Evolutionary conservation across 2,888 invertebrate genomes (phyloP), one percentile per base, ranked within the genome.

Genomic region (Cylloceria caligata): DNA sequence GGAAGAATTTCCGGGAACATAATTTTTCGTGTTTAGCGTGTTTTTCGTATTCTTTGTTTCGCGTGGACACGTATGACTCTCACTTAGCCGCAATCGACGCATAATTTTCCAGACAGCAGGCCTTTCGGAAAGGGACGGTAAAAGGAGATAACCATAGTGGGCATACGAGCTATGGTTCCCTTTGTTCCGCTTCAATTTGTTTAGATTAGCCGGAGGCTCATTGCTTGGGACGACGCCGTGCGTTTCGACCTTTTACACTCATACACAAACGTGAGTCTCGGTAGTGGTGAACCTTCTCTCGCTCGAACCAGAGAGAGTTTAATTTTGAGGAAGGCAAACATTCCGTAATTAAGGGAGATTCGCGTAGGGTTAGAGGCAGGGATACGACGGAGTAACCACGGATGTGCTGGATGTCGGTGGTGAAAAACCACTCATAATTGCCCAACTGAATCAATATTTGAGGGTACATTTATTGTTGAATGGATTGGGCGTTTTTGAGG

Each of bases 311-410:
- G 13, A 74, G 39, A 36, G 84, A 87, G 88, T 89, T 89, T 90
- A 89, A 90, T 90, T 89, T 90, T 89, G 89, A 89, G 89, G 87
- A 89, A 89, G 84, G 88, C 89, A 89, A 89, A 89, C 88, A 88
- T 87, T 85, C 84, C 81, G 88, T 87, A 90, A 90, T 89, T 88
- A 89, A 89, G 87, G 87, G 84, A 84, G 81, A 76, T 30, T 42
- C 69, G 57, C 45, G 62, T 34, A 42, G 81, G 65, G 65, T 42
- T 60, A 78, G 57, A 21, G 64, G 47, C 19, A 39, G 72, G 45
- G 49, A 64, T 64, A 36, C 81, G 84, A 83, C 86, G 86, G 86
- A 7, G 36, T 65, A 55, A 52, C 52, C 30, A 24, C 55, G 52
- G 86, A 88, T 73, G 81, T 71, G 83, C 71, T 77, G 83, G 84